Base-by-base conservation (phyloP, 1,140 invertebrate genomes). In the Nomia melanderi region DNA sequence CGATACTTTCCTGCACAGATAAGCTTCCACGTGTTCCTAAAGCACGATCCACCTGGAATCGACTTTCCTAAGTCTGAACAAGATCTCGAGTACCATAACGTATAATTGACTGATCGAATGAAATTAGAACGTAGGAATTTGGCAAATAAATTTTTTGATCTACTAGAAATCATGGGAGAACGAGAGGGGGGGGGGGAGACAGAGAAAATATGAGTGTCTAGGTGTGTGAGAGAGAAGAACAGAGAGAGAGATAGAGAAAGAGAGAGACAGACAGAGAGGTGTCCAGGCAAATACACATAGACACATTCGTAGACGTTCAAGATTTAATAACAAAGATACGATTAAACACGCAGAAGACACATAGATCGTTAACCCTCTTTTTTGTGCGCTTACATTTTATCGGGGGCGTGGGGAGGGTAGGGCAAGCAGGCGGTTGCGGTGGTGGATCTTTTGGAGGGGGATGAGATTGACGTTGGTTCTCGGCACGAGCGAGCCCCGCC, bases 261-360 rank as follows among this genome's bases (percentile, higher is more conserved):
- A 50, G 47, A 39, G 57, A 53, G 47, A 74, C 12, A 64, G 53
- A 69, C n/a, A 79, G 50, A 62, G 2, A 14, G 83, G 77, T 70
- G 53, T 36, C 67, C 36, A 79, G 77, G 83, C 65, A 83, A 84
- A 85, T 75, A 82, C 72, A 85, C 72, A 85, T 50, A 85, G 69
- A 85, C 25, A 79, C 63, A 36, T 80, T 77, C 69, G 75, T 85
- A 85, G 78, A 86, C 78, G 84, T 83, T 83, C 62, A 85, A 86
- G 84, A 84, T 86, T 86, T 86, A 85, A 86, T 85, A 84, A 83
- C 83, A 83, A 83, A 85, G 76, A 79, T 78, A 87, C 77, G 85
- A 82, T 84, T 72, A 86, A 86, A 87, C 85, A 86, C 76, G 82
- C 80, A 87, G 79, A 87, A 86, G 84, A 87, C 84, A 86, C 81